A percentile compares a stretch with the other conserved stretches of the same genome.
These are phyloP conservation scores for Polyommatus icarus DNA, from an alignment of 2,888 invertebrate genomes.

Conservation along the genomic window DNA sequence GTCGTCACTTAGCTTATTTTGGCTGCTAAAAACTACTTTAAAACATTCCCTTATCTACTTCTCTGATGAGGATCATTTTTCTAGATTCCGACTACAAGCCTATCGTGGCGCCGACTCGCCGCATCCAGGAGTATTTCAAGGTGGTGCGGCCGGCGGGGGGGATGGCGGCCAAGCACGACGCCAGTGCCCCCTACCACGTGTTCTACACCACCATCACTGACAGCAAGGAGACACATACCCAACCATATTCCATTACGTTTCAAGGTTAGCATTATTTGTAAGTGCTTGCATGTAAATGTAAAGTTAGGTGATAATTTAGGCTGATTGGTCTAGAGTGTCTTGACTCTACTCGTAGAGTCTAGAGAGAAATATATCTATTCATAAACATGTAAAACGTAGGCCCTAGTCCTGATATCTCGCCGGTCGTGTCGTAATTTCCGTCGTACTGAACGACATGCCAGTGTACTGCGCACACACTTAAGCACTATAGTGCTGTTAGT, in stretches of 20 bases:
- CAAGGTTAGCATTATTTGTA: constrained; percentile 67
- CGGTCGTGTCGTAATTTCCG: neutral
- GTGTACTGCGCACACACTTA: neutral
- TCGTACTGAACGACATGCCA: neutral
- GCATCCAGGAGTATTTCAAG: constrained; percentile 67
- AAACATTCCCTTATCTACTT: neutral
- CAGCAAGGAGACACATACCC: constrained; percentile 81
- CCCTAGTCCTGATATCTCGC: too few species aligned
- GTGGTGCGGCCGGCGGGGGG: constrained; percentile 81
- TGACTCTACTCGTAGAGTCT: too few species aligned
- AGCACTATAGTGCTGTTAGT: too few species aligned
- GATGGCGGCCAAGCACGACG: constrained; percentile 84
- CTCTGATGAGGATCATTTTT: constrained; percentile 31
- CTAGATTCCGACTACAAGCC: constrained; percentile 62
- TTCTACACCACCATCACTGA: constrained; percentile 88
- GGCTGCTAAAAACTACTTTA: neutral
- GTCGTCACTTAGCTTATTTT: constrained; percentile 6
- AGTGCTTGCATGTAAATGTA: too few species aligned
- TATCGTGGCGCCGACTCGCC: constrained; percentile 58
- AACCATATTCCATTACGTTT: constrained; percentile 85
- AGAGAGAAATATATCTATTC: too few species aligned
- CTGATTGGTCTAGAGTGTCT: too few species aligned
- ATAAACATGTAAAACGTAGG: neutral
- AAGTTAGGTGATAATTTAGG: too few species aligned
- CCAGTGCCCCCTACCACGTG: constrained; percentile 85